phyloP scores from a whole-genome alignment of 2,113 vertebrate species.

The Nanorana parkeri region DNA sequence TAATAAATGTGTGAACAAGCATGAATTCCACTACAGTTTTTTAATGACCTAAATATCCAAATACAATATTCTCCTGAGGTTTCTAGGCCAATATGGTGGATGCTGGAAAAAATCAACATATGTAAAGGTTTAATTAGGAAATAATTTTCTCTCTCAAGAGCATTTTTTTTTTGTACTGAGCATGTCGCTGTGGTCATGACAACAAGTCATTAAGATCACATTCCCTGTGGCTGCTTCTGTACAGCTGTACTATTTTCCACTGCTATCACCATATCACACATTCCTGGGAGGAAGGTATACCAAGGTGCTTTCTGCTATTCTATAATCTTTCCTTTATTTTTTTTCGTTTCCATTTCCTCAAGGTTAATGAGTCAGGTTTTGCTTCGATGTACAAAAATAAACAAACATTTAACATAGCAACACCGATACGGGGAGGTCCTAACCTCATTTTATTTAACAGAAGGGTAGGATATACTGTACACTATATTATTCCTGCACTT shows the following conservation, averaged over 20 bases:
- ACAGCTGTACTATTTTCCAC: neutral
- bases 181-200: slow-evolving; percentile 25
- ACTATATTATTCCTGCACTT: too few species aligned
- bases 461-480: too few species aligned
- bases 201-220: slow-evolving; percentile 23
- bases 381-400: neutral
- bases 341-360: neutral
- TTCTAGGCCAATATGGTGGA: neutral
- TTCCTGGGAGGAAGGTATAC: neutral
- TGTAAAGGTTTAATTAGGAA: neutral
- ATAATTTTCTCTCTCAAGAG: neutral
- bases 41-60: neutral
- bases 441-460: too few species aligned
- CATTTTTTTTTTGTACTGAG: neutral
- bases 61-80: neutral
- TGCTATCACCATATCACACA: neutral
- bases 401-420: neutral
- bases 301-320: neutral
- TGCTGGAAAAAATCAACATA: neutral
- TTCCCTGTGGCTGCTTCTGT: neutral
- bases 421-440: too few species aligned
- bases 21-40: neutral
- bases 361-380: neutral
- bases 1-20: neutral
- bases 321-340: neutral